A percentile compares a stretch with the other conserved stretches of the same genome.
phyloP scores from a whole-genome alignment of 2,888 invertebrate species.

The Halocaridina rubra region DNA sequence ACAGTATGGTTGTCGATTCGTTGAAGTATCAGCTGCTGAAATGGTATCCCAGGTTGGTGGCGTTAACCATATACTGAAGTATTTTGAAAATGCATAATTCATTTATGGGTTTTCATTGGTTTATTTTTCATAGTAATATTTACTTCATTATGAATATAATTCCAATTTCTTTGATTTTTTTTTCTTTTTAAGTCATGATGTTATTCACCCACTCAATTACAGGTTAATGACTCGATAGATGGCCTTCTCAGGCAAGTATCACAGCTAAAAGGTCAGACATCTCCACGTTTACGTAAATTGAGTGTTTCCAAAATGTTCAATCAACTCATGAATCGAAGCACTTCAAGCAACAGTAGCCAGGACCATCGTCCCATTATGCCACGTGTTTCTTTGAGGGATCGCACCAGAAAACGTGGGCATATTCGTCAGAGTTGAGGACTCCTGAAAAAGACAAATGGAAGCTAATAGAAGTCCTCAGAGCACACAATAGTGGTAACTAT shows the following conservation, averaged over 20 bases:
- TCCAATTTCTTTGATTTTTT: too few species aligned
- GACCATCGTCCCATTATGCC: conserved; percentile 46
- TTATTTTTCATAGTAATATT: too few species aligned
- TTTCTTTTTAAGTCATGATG: too few species aligned
- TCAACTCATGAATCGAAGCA: conserved; percentile 52
- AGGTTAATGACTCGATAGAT: conserved; percentile 58
- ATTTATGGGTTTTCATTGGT: neutral
- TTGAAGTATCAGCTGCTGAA: conserved; percentile 60
- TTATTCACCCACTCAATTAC: too few species aligned
- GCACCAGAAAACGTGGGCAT: conserved; percentile 52
- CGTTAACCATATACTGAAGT: too few species aligned
- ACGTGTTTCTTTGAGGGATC: conserved; percentile 43
- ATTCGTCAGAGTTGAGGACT: conserved; percentile 46
- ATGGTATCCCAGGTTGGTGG: conserved; percentile 54
- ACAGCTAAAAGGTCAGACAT: conserved; percentile 53
- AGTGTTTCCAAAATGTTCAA: conserved; percentile 61
- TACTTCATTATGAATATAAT: too few species aligned
- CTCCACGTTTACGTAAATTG: conserved; percentile 47
- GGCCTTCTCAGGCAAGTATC: conserved; percentile 50
- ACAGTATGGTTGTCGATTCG: conserved; percentile 55
- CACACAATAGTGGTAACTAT: too few species aligned
- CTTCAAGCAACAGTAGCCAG: conserved; percentile 17
- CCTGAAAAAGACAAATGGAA: too few species aligned
- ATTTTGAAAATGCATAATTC: too few species aligned
- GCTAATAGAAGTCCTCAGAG: too few species aligned